Evolutionary conservation across 2,113 vertebrate species (phyloP), one percentile per base, ranked within the genome.

Genomic region (Brachypodius melanocephalos): DNA sequence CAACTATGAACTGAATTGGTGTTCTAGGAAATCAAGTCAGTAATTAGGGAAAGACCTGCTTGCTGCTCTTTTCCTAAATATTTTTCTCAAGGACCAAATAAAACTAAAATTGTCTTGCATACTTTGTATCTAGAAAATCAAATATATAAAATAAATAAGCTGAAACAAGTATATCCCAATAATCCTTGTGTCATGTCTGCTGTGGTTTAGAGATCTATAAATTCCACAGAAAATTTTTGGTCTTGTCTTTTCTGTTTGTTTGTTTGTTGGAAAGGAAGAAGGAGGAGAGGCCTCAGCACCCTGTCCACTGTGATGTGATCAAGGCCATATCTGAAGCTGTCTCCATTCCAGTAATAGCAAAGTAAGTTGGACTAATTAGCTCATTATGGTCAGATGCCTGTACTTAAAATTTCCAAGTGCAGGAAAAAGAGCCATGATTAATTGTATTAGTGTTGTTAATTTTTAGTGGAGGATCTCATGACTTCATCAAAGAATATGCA

Each of bases 321-420:
- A 98, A 97, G 97, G 99, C 99, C 24, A 98, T 99, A 80, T 97
- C 98, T 59, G 96, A 97, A 89, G 98, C 98, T 0, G 97, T 99
- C 58, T 99, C 99, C 45, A 97, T 99, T 95, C 99, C 99, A 9
- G 98, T 99, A 74, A 99, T 99, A 83, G 99, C 99, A 87, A 99
- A 99, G 99, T 99, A 96, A 98, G 98, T 96, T 67, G 62, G 17
- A n/a, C 40, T 71, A 18, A 75, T 61, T 55, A 52, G 10, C 81
- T 90, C 0, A 1, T 95, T 83, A 57, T 42, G 55, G 25, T 65
- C 19, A 65, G 48, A 12, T 76, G 52, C 75, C 31, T 72, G 8
- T 52, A 26, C 14, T 65, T 52, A 55, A 66, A 15, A 34, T 67
- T 38, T 34, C 6, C 43, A 72, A 79, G 36, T 54, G 18, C 31